These are phyloP conservation scores for Trochalopteron elliotii DNA, from an alignment of 2,113 vertebrate species.

Conservation along the genomic window DNA sequence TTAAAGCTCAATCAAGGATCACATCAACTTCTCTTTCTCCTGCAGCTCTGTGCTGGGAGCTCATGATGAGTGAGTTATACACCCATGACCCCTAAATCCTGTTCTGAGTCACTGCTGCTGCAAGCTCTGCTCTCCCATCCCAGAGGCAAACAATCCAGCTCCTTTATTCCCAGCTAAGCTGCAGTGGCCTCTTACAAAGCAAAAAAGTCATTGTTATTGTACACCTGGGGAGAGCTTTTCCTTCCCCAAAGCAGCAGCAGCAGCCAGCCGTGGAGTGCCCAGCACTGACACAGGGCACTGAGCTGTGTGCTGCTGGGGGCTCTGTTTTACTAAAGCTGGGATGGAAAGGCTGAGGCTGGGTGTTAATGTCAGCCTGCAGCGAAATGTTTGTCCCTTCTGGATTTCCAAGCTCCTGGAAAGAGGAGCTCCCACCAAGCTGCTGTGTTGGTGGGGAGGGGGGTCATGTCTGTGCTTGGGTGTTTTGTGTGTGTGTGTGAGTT, in stretches of 20 bases:
- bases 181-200: not conserved
- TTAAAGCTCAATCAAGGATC: constrained; percentile 32
- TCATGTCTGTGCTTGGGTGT: not conserved
- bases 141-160: constrained; percentile 5
- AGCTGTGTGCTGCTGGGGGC: not conserved
- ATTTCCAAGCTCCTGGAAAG: not conserved
- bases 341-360: not conserved
- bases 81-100: constrained; percentile 51
- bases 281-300: accelerated
- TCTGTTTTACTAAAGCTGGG: not conserved
- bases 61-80: constrained; percentile 42
- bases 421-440: not conserved
- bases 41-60: not conserved
- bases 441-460: not conserved
- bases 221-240: not conserved
- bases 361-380: not conserved
- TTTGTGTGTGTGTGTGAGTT: too few species aligned
- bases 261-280: not conserved
- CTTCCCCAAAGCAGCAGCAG: not conserved
- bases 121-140: constrained; percentile 34
- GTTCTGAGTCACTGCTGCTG: constrained; percentile 34
- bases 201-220: not conserved
- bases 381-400: not conserved
- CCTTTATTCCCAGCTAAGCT: constrained; percentile 28
- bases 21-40: not conserved